Base-by-base conservation (phyloP, 2,797 vertebrate genomes). In the Alectoris magna region DNA sequence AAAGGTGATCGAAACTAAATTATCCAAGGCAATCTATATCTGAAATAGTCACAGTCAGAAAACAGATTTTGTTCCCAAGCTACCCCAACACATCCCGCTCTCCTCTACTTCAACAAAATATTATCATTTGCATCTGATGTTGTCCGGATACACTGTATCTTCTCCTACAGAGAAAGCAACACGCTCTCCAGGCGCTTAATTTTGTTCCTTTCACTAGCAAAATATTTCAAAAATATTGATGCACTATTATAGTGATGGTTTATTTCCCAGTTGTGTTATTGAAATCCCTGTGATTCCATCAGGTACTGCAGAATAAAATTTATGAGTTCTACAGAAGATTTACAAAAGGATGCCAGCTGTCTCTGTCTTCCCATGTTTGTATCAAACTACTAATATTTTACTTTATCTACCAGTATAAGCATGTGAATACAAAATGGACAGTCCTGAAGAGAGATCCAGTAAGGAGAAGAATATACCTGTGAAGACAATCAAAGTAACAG, bases 141-240 rank as follows among this genome's bases (percentile, higher is more conserved):
- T 26, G 9, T 26, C 27, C 5, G 39, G 27, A 6, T 59, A 59
- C 0, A 0, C 9, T 29, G 10, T 14, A 5, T 74, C 16, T 74
- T 11, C 21, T 60, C 16, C 13, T 56, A 24, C 13, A 85, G 9
- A 56, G 53, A 46, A 78, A 27, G 10, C 13, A 60, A 23, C 18
- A 46, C 10, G 3, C 6, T 62, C 16, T 62, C 29, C 46, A 34
- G 1, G 0, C 11, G 13, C 49, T 39, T 64, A 59, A 55, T 62
- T 59, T 79, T 70, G 26, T 19, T 71, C 18, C 8, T 69, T 73
- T 55, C 31, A 59, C 5, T 21, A 6, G 9, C 24, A 77, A 64
- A 77, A 85, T 11, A n/a, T 56, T 82, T 74, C 44, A 24, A 70
- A 77, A 83, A 60, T 41, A 79, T 46, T 60, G 19, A 70, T 74